Evolutionary conservation across 1,140 invertebrate genomes (phyloP), one percentile per base, ranked within the genome.

Genomic region (Brachionus calyciflorus): DNA sequence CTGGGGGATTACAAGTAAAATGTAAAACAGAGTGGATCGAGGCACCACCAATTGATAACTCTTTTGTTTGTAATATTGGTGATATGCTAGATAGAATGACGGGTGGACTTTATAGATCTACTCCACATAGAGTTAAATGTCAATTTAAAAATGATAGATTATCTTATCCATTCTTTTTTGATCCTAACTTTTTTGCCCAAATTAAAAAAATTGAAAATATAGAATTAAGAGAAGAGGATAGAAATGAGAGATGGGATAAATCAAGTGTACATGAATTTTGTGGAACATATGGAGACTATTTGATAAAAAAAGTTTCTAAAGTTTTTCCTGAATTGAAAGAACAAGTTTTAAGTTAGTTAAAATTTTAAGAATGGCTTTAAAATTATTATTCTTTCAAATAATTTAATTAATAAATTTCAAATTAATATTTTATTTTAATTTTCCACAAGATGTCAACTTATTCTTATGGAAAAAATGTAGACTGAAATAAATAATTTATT

Each of bases 51-150:
- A 86, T 93, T 30, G 90, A 90, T 0, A 90, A 90, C 33, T 89
- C 91, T 9, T 89, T 93, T 78, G 84, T 93, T 17, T 87, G 92
- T 30, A 91, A 91, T 80, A 89, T 90, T 24, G 92, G 91, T 21
- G 90, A 92, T 80, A 86, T 92, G 55, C 82, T 93, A 40, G 89
- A 90, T 51, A 86, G 87, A 44, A 92, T 91, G 91, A 92, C 91
- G 9, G 87, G 48, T 24, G 69, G 69, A 19, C 2, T 49, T 17
- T 73, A 73, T 14, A 48, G 19, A 41, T 73, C 69, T 9, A 73
- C 69, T 21, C 46, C 49, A 10, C 69, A 73, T 33, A 41, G 69
- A 14, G 69, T 73, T 30, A 26, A 26, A 24, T 17, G 21, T 37
- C 26, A 49, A 48, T 51, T 24, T 10, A 7, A 1, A 37, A 14